phyloP scores from a whole-genome alignment of 2,797 vertebrate genomes.

The Fistularia tabacaria region DNA sequence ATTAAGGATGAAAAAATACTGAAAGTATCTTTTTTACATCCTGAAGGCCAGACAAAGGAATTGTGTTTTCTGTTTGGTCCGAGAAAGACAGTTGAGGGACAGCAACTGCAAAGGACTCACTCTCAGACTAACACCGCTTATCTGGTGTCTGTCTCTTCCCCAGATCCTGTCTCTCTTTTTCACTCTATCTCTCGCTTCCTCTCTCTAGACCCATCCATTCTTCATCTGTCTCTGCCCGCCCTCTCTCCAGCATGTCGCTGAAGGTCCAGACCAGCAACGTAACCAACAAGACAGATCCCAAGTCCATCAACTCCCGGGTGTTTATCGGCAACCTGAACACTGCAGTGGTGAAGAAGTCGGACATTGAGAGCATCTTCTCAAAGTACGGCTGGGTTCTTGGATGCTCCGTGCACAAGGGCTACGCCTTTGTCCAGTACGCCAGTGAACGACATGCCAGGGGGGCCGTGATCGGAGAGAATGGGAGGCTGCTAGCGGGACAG shows the following conservation, averaged over 20 bases:
- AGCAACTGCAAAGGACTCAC: too few species aligned
- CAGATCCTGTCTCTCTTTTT: too few species aligned
- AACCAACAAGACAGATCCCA: conserved; percentile 96
- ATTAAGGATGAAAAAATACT: too few species aligned
- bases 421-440: conserved; percentile 83
- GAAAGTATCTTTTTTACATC: too few species aligned
- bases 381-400: conserved; percentile 90
- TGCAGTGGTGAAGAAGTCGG: conserved; percentile 89
- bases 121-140: too few species aligned
- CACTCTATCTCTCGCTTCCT: too few species aligned
- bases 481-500: conserved; percentile 86
- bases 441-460: conserved; percentile 86
- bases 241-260: conserved; percentile 76
- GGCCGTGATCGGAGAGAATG: conserved; percentile 89
- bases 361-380: conserved; percentile 90
- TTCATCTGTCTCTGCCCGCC: too few species aligned
- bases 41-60: too few species aligned
- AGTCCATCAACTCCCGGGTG: conserved; percentile 92
- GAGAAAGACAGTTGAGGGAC: too few species aligned
- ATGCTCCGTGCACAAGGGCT: conserved; percentile 86
- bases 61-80: too few species aligned
- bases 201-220: too few species aligned
- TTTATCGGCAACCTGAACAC: conserved; percentile 97
- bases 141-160: too few species aligned
- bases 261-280: conserved; percentile 94